Evolutionary conservation across 2,797 vertebrate genomes (phyloP), one percentile per base, ranked within the genome.

Genomic region (Hydrophis major): DNA sequence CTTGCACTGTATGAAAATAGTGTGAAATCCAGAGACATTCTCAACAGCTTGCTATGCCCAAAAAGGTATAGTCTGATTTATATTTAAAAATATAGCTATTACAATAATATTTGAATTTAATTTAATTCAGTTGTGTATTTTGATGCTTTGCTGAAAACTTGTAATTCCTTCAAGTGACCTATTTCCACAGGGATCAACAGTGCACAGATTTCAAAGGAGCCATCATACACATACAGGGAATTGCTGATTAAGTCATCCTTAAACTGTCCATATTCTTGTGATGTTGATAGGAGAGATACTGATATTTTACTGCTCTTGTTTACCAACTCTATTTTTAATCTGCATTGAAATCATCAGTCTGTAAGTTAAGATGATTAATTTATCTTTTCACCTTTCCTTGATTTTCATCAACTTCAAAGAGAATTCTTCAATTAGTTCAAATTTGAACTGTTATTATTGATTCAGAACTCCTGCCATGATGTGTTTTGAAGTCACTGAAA

Each of bases 321-420:
- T 55, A 87, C 20, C 47, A 7, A 28, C 74, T 93, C 83, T 57
- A 69, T 90, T 90, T 93, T 93, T 66, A 57, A 90, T 90, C 50
- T 86, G 25, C 22, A 78, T 16, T 87, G 53, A 90, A 93, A 18
- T 53, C 25, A 87, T 22, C 32, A n/a, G 20, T 63, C 57, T 69
- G 16, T 87, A 69, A 87, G 87, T 27, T 55, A 50, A 22, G 3
- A 28, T 32, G 20, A 90, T 87, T 59, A 59, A 59, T 87, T 83
- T 86, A 83, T 60, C 7, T 93, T 93, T n/a, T 87, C 53, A 87
- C n/a, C 10, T 28, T 87, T 18, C 22, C 7, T 18, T 42, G 32
- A 32, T 18, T 87, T 93, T 86, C 4, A 66, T 56, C 5, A 69
- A 69, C 6, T 86, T 50, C 61, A 63, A 92, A 92, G n/a, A 63